Base-by-base conservation (phyloP, 2,888 invertebrate species). In the Romanomermis culicivorax region DNA sequence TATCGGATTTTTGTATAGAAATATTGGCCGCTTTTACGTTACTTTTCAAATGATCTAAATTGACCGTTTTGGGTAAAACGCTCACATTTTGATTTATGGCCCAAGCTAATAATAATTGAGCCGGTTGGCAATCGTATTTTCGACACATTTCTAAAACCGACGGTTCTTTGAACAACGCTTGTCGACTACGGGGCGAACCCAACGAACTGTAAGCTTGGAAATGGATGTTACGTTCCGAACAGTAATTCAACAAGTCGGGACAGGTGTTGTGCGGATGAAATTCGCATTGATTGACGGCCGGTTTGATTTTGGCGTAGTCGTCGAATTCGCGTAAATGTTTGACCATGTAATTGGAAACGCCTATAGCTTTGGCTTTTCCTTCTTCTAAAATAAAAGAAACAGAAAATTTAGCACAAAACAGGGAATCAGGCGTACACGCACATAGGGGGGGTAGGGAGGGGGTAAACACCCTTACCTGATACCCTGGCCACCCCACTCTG, bases 201-300 rank as follows among this genome's bases (percentile, higher is more conserved):
- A 85, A 71, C 0, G 83, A 81, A 26, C 80, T 80, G 68, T 84
- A 85, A 0, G 85, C 84, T 72, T 85, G 83, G 25, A 85, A 67
- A 43, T 79, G 72, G 55, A 85, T 82, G 1, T 75, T 75, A 60
- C 81, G 72, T 26, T 76, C 66, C 27, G 72, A 70, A 64, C 84
- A 85, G 61, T 76, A 78, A 2, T 77, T 65, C 4, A 78, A 69
- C 26, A 85, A 68, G 25, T 79, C 77, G 1, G 69, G 67, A 66
- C 82, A 80, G 54, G 76, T 74, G 61, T 77, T 80, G 65, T 79
- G 78, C 0, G 85, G 85, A 70, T 85, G 84, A 74, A 79, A 81
- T 68, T 85, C 85, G 45, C 82, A 79, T n/a, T n/a, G n/a, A n/a
- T n/a, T n/a, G n/a, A n/a, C n/a, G n/a, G n/a, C n/a, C n/a, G n/a